A percentile compares a stretch with the other conserved stretches of the same genome.
These are phyloP conservation scores for Phyllostomus hastatus DNA, from an alignment of 2,113 vertebrate species.

Conservation along the genomic window DNA sequence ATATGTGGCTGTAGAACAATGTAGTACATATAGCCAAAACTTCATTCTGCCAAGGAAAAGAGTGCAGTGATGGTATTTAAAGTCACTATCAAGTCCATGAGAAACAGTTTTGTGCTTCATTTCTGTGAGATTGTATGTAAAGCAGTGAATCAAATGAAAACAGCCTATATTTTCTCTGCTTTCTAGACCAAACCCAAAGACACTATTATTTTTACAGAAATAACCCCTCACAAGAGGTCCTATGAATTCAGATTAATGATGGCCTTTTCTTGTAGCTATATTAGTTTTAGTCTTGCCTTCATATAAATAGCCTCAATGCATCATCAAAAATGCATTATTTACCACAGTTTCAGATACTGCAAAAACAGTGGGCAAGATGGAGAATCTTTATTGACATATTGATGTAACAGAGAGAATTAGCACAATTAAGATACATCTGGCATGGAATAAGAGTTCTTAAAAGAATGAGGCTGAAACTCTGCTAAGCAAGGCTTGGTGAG, in stretches of 20 bases:
- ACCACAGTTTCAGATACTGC: background rate
- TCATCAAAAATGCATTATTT: slow-evolving; percentile 35
- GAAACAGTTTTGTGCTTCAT: slow-evolving; percentile 41
- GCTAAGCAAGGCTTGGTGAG: background rate
- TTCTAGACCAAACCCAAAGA: slow-evolving; percentile 21
- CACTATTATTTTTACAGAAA: background rate
- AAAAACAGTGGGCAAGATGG: background rate
- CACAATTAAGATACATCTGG: background rate
- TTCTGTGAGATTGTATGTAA: slow-evolving; percentile 31
- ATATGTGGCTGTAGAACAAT: background rate
- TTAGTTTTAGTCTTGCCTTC: background rate
- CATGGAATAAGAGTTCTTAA: background rate
- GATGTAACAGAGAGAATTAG: slow-evolving; percentile 48
- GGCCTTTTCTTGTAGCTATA: background rate
- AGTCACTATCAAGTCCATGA: slow-evolving; percentile 29
- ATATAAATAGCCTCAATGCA: background rate
- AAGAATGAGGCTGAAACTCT: background rate
- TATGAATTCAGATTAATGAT: slow-evolving; percentile 39
- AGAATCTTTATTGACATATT: slow-evolving; percentile 16
- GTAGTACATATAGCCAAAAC: background rate
- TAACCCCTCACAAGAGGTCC: background rate
- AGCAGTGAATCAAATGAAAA: background rate
- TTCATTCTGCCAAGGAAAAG: background rate
- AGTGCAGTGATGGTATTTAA: slow-evolving; percentile 25
- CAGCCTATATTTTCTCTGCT: background rate